Evolutionary conservation across 2,797 vertebrate species (phyloP), one percentile per base, ranked within the genome.

Genomic region (Lutjanus argentimaculatus): DNA sequence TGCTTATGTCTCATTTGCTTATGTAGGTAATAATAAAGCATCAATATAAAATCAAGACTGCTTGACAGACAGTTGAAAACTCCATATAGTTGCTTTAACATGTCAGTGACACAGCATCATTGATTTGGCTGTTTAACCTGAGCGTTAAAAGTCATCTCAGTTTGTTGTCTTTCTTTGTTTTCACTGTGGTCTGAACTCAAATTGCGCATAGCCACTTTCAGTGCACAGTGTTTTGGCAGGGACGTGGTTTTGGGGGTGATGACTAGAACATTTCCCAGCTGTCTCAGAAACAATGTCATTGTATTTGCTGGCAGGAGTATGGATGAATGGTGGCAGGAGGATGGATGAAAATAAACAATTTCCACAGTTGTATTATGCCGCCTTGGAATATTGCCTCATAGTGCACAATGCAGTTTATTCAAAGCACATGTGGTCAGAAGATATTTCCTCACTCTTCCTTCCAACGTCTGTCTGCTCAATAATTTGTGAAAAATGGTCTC

Each of bases 231-330:
- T 74, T 85, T 90, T 90, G 88, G 88, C 86, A 82, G 75, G 68
- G 49, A 84, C 22, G 30, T 69, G 80, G 72, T 59, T 89, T 79
- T 70, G 59, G 77, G 84, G 89, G 72, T 88, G 84, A 89, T 92
- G 85, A 86, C 83, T 79, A 89, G 83, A 89, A 87, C 83, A 85
- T 92, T 88, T 85, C 85, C 90, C 88, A 85, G 88, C 85, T 90
- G 91, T 90, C 91, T 89, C 83, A 79, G 77, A 90, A 88, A 90
- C 84, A 82, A 88, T 92, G 90, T 92, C 83, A 90, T 91, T 92
- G 88, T 89, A 87, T 91, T 90, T 85, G 80, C 88, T 92, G 92
- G 92, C 91, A 90, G 80, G 73, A 82, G 57, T 46, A 17, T 76
- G 79, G 76, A 90, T 92, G 87, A 91, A 93, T 85, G 83, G 86